phyloP scores from a whole-genome alignment of 2,797 vertebrate species.

The Masticophis lateralis region DNA sequence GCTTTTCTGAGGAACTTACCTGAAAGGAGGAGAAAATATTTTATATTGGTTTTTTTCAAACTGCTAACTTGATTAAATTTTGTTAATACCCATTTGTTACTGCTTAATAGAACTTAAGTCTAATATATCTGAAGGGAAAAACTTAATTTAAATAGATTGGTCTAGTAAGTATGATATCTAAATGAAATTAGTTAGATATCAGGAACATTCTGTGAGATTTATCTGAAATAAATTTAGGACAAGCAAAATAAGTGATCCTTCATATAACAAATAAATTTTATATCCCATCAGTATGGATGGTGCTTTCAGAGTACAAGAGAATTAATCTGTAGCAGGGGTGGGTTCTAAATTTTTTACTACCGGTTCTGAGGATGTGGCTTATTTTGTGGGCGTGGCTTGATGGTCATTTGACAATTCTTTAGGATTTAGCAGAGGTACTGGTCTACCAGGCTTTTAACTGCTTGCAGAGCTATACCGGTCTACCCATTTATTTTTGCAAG shows the following conservation, averaged over 20 bases:
- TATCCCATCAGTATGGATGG: background rate
- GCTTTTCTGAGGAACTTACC: background rate
- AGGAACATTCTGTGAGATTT: background rate
- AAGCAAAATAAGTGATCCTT: background rate
- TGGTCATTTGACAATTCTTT: too few species aligned
- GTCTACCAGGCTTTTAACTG: too few species aligned
- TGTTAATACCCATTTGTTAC: background rate
- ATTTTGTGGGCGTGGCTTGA: too few species aligned
- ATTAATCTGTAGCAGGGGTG: background rate
- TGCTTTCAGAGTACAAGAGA: background rate
- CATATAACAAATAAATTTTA: background rate
- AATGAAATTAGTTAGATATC: background rate
- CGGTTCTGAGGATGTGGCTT: too few species aligned
- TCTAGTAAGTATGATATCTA: background rate
- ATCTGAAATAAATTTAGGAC: background rate
- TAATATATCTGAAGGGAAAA: background rate
- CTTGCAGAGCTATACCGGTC: too few species aligned
- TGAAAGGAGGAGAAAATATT: background rate
- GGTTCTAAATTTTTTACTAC: too few species aligned
- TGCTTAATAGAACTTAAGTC: background rate
- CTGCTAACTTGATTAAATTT: background rate
- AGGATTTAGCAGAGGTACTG: too few species aligned
- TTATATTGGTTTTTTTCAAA: background rate
- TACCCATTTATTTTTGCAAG: too few species aligned
- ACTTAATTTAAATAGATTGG: background rate